Conservation (phyloP, 2,888 invertebrate species). For the Agrochola macilenta region DNA sequence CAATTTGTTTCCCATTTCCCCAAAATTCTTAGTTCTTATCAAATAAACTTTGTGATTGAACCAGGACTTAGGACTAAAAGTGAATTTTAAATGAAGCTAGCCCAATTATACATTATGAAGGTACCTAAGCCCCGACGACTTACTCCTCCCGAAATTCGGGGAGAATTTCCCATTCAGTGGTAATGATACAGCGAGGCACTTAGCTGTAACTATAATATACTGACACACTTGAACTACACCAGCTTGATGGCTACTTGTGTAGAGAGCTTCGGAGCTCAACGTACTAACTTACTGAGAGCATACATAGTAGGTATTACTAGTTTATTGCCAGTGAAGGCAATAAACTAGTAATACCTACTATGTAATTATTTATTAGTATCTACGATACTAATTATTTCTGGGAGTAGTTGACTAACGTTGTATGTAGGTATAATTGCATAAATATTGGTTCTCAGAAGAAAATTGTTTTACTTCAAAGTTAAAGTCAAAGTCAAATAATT, state of each 20-base stretch:
- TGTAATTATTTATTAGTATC: no score
- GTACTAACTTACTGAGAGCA: slow-evolving; percentile 49
- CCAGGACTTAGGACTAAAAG: neutral
- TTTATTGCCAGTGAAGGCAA: no score
- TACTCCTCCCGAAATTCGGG: slow-evolving; percentile 48
- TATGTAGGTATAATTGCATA: neutral
- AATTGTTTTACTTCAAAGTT: neutral
- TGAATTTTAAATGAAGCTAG: slow-evolving; percentile 8
- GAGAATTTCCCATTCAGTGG: slow-evolving; percentile 45
- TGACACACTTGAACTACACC: slow-evolving; percentile 56
- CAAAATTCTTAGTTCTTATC: neutral
- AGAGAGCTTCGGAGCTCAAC: slow-evolving; percentile 55
- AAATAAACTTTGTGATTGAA: neutral
- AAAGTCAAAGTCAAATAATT: no score
- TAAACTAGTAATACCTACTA: no score
- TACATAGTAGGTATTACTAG: slow-evolving; percentile 43
- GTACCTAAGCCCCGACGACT: neutral
- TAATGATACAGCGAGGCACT: slow-evolving; percentile 50
- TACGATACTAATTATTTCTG: slow-evolving; percentile 1
- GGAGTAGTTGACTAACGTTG: neutral
- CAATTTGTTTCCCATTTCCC: neutral
- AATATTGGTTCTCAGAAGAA: neutral
- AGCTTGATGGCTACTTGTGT: slow-evolving; percentile 62
- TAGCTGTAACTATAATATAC: slow-evolving; percentile 60
- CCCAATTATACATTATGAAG: neutral